Base-by-base conservation (phyloP, 1,140 invertebrate genomes). In the Pseudoatta argentina region DNA sequence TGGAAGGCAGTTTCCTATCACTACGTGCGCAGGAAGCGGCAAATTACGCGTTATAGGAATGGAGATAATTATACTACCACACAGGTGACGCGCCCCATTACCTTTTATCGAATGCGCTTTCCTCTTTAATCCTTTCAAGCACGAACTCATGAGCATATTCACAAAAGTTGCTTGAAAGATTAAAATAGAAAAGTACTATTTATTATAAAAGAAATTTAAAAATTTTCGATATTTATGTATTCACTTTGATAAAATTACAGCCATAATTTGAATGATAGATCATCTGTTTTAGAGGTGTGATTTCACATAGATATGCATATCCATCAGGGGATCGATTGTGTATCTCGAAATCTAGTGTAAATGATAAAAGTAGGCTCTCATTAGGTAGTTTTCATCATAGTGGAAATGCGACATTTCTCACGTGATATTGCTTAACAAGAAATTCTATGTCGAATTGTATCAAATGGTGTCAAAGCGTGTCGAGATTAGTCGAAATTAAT, bases 1-100 rank as follows among this genome's bases (percentile, higher is more conserved):
- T 98, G 98, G 98, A 98, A 98, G 92, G 97, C 97, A 18, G 96
- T 98, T 64, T 98, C 97, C 91, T 98, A 98, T 94, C 98, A 98
- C 95, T 98, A 98, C 93, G 97, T 98, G 39, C 93, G 98, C 61
- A 95, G 97, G 85, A 98, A 98, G 91, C 95, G 97, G 55, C 97
- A 97, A 92, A 96, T 97, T 88, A 97, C 97, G 64, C 96, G 97
- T 69, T 98, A 98, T 92, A 95, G 97, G 67, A 98, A 98, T 94
- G 98, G 97, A 7, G 97, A 98, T 93, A 97, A 97, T 66, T 98
- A 97, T 91, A 98, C 97, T 1, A 97, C 97, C 14, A 98, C 97
- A 59, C 97, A 98, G 96, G 97, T 98, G 94, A 93, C 91, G 61
- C n/a, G 86, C 85, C 66, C 12, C 71, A 67, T 57, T 18, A 1